phyloP scores from a whole-genome alignment of 2,113 vertebrate genomes.

The Pedionomus torquatus region DNA sequence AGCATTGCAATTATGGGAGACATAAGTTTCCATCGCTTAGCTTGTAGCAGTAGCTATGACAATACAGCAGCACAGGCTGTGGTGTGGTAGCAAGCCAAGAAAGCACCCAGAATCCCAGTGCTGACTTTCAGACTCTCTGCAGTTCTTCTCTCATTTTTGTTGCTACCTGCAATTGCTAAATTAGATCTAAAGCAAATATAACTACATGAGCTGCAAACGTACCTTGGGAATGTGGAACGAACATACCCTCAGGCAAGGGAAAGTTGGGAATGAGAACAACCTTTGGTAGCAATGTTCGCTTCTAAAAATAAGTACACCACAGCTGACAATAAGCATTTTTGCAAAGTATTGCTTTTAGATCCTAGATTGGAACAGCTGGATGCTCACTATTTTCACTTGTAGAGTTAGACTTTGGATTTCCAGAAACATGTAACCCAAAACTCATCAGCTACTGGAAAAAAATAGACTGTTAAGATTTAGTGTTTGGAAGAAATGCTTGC shows the following conservation, averaged over 20 bases:
- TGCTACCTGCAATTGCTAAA: conserved; percentile 19
- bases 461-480: not conserved
- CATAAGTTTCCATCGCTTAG: not conserved
- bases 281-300: not conserved
- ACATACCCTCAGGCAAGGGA: conserved; percentile 9
- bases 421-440: not conserved
- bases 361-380: conserved; percentile 42
- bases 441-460: not conserved
- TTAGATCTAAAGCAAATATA: conserved; percentile 41
- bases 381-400: not conserved
- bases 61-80: not conserved
- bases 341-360: not conserved
- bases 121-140: not conserved
- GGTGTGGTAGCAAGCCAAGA: not conserved
- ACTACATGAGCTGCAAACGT: not conserved
- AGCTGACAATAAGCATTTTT: conserved; percentile 48
- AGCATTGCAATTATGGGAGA: not conserved
- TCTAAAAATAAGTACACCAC: conserved; percentile 41
- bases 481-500: not conserved
- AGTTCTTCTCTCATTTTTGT: not conserved
- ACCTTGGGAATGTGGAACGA: conserved; percentile 36
- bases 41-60: not conserved
- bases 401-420: not conserved
- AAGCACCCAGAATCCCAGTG: not conserved
- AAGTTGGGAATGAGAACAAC: conserved; percentile 35